Conservation (phyloP, 2,797 vertebrate species). For the Eospalax fontanierii region DNA sequence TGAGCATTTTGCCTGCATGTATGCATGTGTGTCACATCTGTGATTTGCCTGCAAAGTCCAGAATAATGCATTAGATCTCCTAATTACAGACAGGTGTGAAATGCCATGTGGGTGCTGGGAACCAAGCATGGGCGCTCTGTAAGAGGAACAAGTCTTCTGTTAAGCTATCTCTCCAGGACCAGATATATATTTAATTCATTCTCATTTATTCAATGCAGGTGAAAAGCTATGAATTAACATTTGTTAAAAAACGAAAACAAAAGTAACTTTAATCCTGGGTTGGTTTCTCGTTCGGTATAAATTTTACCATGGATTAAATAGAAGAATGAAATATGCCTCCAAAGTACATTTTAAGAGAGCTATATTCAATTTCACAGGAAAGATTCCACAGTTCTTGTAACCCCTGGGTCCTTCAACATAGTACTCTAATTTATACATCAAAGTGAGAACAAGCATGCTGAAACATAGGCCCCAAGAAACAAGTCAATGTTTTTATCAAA, state of each 20-base stretch:
- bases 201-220: not conserved
- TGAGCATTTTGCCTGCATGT: not conserved
- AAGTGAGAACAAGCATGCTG: constrained; percentile 61
- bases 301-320: constrained; percentile 38
- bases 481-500: constrained; percentile 72
- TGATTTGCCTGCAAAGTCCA: too few relatives aligned
- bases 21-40: too few relatives aligned
- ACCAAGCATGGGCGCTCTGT: too few relatives aligned
- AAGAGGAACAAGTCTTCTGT: too few relatives aligned
- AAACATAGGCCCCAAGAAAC: constrained; percentile 67
- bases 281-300: constrained; percentile 22
- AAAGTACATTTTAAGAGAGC: constrained; percentile 48
- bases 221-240: constrained; percentile 4
- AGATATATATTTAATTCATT: not conserved
- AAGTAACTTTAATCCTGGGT: not conserved
- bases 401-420: constrained; percentile 50
- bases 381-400: constrained; percentile 34
- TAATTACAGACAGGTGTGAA: too few relatives aligned
- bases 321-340: not conserved
- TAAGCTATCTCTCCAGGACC: too few relatives aligned
- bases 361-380: constrained; percentile 64
- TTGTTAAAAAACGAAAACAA: constrained; percentile 28
- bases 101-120: too few relatives aligned
- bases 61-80: too few relatives aligned
- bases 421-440: constrained; percentile 78